Conservation (phyloP, 2,113 vertebrate species). For the Dipodomys spectabilis region DNA sequence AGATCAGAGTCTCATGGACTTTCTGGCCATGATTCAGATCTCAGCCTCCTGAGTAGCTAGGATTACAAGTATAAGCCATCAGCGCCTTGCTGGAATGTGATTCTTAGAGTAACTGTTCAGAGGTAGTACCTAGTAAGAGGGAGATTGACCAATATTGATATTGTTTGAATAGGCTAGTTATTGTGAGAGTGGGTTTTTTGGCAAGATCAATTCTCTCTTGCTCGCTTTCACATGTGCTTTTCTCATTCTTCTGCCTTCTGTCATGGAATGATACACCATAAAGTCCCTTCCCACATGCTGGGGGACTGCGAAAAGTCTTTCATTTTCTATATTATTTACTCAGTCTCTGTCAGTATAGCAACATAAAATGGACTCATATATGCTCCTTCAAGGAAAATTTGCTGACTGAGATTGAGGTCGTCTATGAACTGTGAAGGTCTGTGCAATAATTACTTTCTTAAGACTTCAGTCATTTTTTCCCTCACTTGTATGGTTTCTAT, state of each 20-base stretch:
- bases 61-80: too few relatives aligned
- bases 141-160: not conserved
- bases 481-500: not conserved
- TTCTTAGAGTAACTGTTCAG: not conserved
- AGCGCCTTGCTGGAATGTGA: not conserved
- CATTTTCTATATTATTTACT: not conserved
- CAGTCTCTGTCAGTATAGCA: not conserved
- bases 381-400: constrained; percentile 5
- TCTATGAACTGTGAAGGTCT: not conserved
- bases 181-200: not conserved
- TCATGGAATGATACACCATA: not conserved
- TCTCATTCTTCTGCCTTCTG: not conserved
- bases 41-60: too few relatives aligned
- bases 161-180: not conserved
- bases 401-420: not conserved
- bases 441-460: not conserved
- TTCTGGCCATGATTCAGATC: too few relatives aligned
- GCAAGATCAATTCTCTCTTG: not conserved
- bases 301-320: not conserved
- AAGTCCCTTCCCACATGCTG: not conserved
- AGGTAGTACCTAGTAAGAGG: not conserved
- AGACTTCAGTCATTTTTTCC: not conserved
- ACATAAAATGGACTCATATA: not conserved
- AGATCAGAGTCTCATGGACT: too few relatives aligned
- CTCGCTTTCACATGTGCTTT: not conserved